Evolutionary conservation across 2,113 vertebrate species (phyloP), one percentile per base, ranked within the genome.

Genomic region (Onychostoma macrolepis): DNA sequence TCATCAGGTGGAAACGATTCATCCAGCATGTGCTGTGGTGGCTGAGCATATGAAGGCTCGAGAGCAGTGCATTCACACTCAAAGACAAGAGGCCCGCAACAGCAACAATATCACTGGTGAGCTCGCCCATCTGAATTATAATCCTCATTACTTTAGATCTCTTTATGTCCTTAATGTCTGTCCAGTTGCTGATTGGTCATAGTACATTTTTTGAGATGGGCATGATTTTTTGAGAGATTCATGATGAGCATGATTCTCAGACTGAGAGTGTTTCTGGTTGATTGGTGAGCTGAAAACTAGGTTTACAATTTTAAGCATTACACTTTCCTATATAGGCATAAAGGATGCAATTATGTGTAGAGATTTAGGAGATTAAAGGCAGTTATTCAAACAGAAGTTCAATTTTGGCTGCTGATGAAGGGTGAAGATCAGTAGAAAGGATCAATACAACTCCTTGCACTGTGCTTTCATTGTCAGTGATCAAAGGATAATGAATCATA

Each of bases 11-110:
- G 92, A 93, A 36, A 92, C 94, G 85, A 95, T 95, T n/a, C 95
- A 95, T 86, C 92, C 94, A 21, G 91, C 93, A 89, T 95, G 95
- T 0, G 94, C 90, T 33, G 43, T 94, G 78, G 93, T 95, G 80
- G 41, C 89, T 58, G 93, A 95, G 86, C 94, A 93, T 90, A 94
- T 92, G 91, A 92, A 91, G 84, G 92, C 92, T 74, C 89, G 93
- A 69, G 92, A 95, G 13, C 89, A 92, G n/a, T 95, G 95, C 83
- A 79, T 87, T 65, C 88, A 63, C 30, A 88, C 90, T 63, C 92
- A 90, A 7, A 71, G 63, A 74, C 87, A 90, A 87, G 94, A 95
- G 85, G 43, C 84, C 83, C 89, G 10, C 28, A 93, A 92, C 90
- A 67, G 10, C 50, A 91, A 91, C 38, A 65, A 4, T 28, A 76